Evolutionary conservation across 2,113 vertebrate genomes (phyloP).

Genomic region (Cephalopterus ornatus): DNA sequence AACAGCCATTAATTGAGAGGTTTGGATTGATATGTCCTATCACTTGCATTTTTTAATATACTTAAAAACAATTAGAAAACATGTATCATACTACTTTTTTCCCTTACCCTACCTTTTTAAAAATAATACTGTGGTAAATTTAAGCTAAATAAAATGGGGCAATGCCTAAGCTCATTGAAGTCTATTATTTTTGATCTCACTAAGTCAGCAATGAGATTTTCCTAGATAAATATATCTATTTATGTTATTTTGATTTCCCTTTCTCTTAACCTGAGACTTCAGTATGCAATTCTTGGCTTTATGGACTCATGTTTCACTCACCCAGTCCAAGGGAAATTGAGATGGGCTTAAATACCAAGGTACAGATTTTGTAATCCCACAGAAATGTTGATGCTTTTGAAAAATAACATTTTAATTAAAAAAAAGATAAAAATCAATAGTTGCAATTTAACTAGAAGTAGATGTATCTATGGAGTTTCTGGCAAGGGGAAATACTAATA

Average conservation of each 20-base stretch:
- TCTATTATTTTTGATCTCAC: not conserved
- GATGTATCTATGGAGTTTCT: not conserved
- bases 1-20: not conserved
- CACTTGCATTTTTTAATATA: not conserved
- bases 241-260: not conserved
- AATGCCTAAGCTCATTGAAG: not conserved
- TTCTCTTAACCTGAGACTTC: not conserved
- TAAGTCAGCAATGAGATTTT: not conserved
- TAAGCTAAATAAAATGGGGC: not conserved
- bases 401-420: not conserved
- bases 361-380: not conserved
- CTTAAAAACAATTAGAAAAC: not conserved
- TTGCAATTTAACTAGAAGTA: not conserved
- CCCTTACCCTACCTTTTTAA: not conserved
- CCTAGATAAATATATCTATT: not conserved
- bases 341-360: not conserved
- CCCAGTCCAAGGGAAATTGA: not conserved
- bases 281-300: not conserved
- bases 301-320: not conserved
- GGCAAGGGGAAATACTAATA: not conserved
- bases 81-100: not conserved
- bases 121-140: not conserved
- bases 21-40: not conserved
- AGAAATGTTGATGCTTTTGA: not conserved
- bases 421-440: not conserved